Base-by-base conservation (phyloP, 2,888 invertebrate species). In the Isoperla grammatica region DNA sequence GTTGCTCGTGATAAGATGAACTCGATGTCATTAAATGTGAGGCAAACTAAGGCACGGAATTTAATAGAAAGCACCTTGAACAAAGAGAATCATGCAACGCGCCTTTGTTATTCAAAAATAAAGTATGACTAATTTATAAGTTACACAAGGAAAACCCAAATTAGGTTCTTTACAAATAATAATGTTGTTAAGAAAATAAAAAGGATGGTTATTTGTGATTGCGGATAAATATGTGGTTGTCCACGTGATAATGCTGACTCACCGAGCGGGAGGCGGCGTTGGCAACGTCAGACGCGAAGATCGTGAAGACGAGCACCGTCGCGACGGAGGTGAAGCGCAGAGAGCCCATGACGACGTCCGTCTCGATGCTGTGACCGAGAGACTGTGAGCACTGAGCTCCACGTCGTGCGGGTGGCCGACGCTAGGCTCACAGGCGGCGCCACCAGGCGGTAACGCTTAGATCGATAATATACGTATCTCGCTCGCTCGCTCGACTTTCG, bases 271-370 rank as follows among this genome's bases (percentile, higher is more conserved):
- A 57, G 9, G 39, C 43, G 48, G 45, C 57, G 13, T 13, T 46
- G 23, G 46, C 20, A 13, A 15, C 35, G 17, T 35, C 37, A 9
- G 45, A 23, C 46, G 22, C 46, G 19, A 57, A 29, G 57, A 57
- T 46, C 57, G 57, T 35, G 23, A 42, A 29, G 43, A 56, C 20
- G 48, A 57, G 29, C 22, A 57, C 39, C 53, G 39, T 39, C 39
- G 53, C 53, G 53, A 53, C 53, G 53, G 15, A 6, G 20, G 29
- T 15, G 17, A 35, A 57, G 57, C 56, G 48, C 35, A 19, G 46
- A n/a, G 19, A 35, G 20, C 35, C 11, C 57, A 56, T 56, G 56
- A 5, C 15, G 45, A 46, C 57, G 57, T 48, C 57, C 53, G 53
- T 20, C 53, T 53, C 39, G 53, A 39, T 37, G 53, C 39, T 22